These are phyloP conservation scores for Gallinago jamesoni DNA, from an alignment of 2,113 vertebrate species.

Conservation along the genomic window DNA sequence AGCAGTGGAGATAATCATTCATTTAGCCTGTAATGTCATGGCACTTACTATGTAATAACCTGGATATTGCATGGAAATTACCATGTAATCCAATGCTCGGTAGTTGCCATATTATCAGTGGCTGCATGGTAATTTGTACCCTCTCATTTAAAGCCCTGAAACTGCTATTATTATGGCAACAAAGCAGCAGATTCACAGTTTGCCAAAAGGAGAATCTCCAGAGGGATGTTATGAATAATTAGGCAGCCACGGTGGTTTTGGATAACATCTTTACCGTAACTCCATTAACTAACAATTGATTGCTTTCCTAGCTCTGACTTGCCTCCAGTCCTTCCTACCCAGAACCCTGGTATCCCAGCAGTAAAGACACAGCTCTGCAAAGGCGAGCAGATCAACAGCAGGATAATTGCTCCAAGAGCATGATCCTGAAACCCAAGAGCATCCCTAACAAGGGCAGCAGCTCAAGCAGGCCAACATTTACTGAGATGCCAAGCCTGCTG, in stretches of 20 bases:
- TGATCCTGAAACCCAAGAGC: background rate
- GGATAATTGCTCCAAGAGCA: rapidly evolving
- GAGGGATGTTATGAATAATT: slow-evolving; percentile 58
- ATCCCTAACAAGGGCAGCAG: background rate
- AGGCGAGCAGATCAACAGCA: background rate
- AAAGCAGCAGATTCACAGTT: slow-evolving; percentile 43
- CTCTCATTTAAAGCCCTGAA: slow-evolving; percentile 50
- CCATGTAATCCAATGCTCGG: slow-evolving; percentile 52
- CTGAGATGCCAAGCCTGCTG: background rate
- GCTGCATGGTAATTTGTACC: slow-evolving; percentile 48
- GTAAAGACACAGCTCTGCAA: background rate
- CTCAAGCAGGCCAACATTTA: background rate
- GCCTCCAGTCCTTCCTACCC: background rate
- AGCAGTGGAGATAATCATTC: slow-evolving; percentile 53
- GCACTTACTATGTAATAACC: slow-evolving; percentile 62
- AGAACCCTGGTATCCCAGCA: background rate
- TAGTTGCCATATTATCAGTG: slow-evolving; percentile 45
- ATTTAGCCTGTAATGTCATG: slow-evolving; percentile 57
- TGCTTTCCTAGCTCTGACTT: slow-evolving; percentile 10
- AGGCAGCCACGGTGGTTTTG: slow-evolving; percentile 55
- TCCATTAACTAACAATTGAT: slow-evolving; percentile 56
- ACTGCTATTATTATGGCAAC: slow-evolving; percentile 59
- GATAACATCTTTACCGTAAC: slow-evolving; percentile 63
- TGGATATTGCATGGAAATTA: slow-evolving; percentile 62
- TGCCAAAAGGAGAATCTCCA: slow-evolving; percentile 58